phyloP scores from a whole-genome alignment of 2,797 vertebrate species.

The Sibirionetta formosa region DNA sequence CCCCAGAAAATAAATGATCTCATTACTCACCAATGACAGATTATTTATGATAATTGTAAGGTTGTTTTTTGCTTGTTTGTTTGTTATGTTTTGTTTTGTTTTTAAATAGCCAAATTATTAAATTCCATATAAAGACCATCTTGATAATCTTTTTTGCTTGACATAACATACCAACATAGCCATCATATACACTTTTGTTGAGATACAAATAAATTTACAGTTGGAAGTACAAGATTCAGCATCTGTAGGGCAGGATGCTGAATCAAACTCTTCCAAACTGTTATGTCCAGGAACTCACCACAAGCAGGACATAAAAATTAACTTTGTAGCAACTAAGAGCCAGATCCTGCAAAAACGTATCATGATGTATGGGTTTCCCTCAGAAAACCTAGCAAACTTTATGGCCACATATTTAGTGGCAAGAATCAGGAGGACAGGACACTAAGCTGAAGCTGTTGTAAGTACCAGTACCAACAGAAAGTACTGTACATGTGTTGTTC shows the following conservation, averaged over 20 bases:
- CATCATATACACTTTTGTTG: slow-evolving; percentile 23
- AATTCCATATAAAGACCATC: neutral
- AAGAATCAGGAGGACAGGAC: slow-evolving; percentile 15
- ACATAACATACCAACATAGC: slow-evolving; percentile 27
- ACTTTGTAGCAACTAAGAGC: neutral
- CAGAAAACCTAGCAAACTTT: slow-evolving; percentile 3
- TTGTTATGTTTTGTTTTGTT: neutral
- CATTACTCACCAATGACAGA: neutral
- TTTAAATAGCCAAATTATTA: neutral
- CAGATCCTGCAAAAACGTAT: slow-evolving; percentile 33
- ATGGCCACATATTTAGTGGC: neutral
- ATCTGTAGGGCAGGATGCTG: neutral
- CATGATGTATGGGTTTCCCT: neutral
- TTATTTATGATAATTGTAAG: neutral
- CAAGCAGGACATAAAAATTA: neutral
- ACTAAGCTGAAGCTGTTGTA: slow-evolving; percentile 8
- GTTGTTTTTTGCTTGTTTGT: neutral
- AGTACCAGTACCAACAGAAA: slow-evolving; percentile 46
- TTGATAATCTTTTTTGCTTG: neutral
- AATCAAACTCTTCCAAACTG: neutral
- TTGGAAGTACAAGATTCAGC: slow-evolving; percentile 7
- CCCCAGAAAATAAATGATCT: neutral
- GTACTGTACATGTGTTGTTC: slow-evolving; percentile 31
- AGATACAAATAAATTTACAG: slow-evolving; percentile 58
- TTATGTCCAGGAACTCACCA: slow-evolving; percentile 15